Evolutionary conservation across 2,113 vertebrate genomes (phyloP), one percentile per base, ranked within the genome.

Genomic region (Nymphicus hollandicus): DNA sequence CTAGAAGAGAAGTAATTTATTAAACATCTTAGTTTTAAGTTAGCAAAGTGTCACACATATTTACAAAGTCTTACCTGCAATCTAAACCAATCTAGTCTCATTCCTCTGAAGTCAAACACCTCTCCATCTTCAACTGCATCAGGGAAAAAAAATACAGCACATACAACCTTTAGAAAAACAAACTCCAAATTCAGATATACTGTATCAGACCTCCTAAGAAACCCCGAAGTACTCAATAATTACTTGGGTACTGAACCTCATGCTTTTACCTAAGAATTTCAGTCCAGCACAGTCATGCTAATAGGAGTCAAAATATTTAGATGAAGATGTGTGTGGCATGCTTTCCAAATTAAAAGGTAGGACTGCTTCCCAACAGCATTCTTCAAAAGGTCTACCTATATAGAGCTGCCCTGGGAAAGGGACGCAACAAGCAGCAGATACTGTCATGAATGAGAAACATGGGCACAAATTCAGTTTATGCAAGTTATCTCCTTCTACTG

Each of bases 81-180:
- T 89, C 99, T 98, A 97, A 99, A 99, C 99, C 99, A 99, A 97
- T 99, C 99, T 97, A 99, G 98, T 91, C 99, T 98, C 99, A 99
- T 99, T 94, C 99, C 99, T 98, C 99, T 98, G 98, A 99, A 99
- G 98, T 99, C 99, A 98, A 99, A 99, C 68, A 99, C 99, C 88
- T 99, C 99, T 84, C 99, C 99, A 92, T 99, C 99, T 98, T 99
- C 99, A 97, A 99, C 99, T 99, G 97, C 2, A 98, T 33, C 43
- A 95, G 46, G 86, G 80, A 94, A 93, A 56, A 56, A 58, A 93
- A 86, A 95, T 4, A 95, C 4, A 91, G 44, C 77, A 52, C 35
- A 94, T 33, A 53, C 91, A 95, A 76, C 35, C 14, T 58, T 93
- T 11, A 86, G n/a, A 28, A 82, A 73, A 73, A 55, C 17, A 70